Evolutionary conservation across 2,797 vertebrate genomes (phyloP), one percentile per base, ranked within the genome.

Genomic region (Sphaeramia orbicularis): DNA sequence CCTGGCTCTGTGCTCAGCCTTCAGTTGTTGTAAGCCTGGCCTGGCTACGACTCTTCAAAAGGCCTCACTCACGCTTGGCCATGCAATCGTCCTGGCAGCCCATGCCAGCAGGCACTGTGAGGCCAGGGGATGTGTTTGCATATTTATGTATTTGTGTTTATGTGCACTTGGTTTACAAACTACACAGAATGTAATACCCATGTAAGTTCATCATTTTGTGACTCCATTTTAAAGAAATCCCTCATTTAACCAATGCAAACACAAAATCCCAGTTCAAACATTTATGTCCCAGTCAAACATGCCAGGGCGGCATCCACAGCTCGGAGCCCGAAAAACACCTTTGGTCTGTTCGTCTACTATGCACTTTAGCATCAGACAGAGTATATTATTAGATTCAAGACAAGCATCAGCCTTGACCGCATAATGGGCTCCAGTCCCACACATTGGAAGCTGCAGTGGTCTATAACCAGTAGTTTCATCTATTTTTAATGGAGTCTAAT

Each of bases 401-500:
- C 41, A 42, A 48, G 56, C 16, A 27, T 61, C 21, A 8, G 37
- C 62, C 54, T 43, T 36, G 18, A 49, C 60, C 57, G 5, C 71
- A 55, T 51, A 16, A 67, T 65, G 63, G 53, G 15, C 38, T 38
- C 30, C 18, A n/a, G 63, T 30, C 48, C n/a, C 6, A 14, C 60
- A 13, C 52, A n/a, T 12, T 49, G 54, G 53, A 19, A 43, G 9
- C 66, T 62, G 37, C 64, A 42, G 65, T 64, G 61, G 77, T 71
- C 84, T 70, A 44, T 71, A 80, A 83, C 65, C 76, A 64, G 41
- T 40, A 32, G 45, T 62, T 72, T 73, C 81, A 84, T 93, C 42
- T 69, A 91, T 91, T 86, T 89, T 91, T 90, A 89, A 92, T 85
- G 54, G 13, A 4, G 50, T 52, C 74, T 90, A 85, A 93, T 90